A percentile compares a stretch with the other conserved stretches of the same genome.
Conservation (phyloP, 2,888 invertebrate species). For the Leistus spinibarbis region DNA sequence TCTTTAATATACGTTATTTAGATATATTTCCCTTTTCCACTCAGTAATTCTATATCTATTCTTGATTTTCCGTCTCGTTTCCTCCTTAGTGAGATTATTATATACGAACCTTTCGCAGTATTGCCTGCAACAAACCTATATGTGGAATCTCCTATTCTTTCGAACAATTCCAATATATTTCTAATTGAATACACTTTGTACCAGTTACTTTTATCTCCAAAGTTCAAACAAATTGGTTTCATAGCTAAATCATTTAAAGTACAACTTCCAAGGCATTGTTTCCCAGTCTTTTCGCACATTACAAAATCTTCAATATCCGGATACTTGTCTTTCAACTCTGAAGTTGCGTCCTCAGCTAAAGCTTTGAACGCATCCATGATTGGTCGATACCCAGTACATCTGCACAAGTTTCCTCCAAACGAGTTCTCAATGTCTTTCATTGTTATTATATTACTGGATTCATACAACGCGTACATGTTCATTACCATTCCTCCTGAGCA, state of each 20-base stretch:
- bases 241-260: slow-evolving; percentile 54
- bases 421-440: slow-evolving; percentile 70
- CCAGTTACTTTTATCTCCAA: slow-evolving; percentile 60
- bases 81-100: too few relatives aligned
- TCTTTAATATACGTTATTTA: too few relatives aligned
- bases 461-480: slow-evolving; percentile 68
- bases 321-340: slow-evolving; percentile 49
- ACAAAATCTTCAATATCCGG: slow-evolving; percentile 59
- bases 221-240: slow-evolving; percentile 49
- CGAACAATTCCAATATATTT: slow-evolving; percentile 65
- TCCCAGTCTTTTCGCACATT: slow-evolving; percentile 48
- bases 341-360: slow-evolving; percentile 58
- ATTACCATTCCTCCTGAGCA: slow-evolving; percentile 80
- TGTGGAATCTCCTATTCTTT: slow-evolving; percentile 55
- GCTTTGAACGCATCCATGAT: slow-evolving; percentile 70
- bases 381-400: slow-evolving; percentile 73
- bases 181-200: slow-evolving; percentile 63
- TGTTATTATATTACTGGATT: slow-evolving; percentile 57
- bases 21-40: too few relatives aligned
- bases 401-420: slow-evolving; percentile 73
- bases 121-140: slow-evolving; percentile 75
- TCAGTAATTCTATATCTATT: too few relatives aligned
- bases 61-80: too few relatives aligned
- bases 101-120: slow-evolving; percentile 70
- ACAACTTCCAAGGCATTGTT: slow-evolving; percentile 42